Evolutionary conservation across 1,140 invertebrate species (phyloP).

Genomic region (Agrypnia vestita): DNA sequence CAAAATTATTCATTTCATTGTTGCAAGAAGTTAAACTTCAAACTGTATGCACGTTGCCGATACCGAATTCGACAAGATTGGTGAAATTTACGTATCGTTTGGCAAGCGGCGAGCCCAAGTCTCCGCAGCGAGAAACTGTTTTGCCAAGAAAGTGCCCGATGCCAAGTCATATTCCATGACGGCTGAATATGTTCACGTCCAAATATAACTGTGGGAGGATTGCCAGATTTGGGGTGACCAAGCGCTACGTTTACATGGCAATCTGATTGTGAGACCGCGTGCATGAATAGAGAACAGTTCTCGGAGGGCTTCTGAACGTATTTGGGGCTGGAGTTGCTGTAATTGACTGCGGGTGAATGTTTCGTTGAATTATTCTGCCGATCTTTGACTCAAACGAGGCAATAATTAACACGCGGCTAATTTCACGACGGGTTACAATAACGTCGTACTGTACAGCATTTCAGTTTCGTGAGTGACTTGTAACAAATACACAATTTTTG

Average conservation of each 20-base stretch:
- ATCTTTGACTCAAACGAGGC: background rate
- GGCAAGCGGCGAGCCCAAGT: background rate
- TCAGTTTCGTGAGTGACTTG: too few species aligned
- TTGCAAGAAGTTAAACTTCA: background rate
- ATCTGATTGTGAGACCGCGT: constrained; percentile 6
- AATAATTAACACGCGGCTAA: background rate
- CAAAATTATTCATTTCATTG: too few species aligned
- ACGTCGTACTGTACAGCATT: too few species aligned
- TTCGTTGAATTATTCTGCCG: background rate
- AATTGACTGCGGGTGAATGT: background rate
- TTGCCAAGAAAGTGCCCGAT: constrained; percentile 17
- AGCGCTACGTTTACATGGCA: constrained; percentile 1
- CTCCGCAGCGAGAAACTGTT: constrained; percentile 9
- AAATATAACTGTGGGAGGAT: constrained; percentile 16
- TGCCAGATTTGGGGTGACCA: background rate
- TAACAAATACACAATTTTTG: too few species aligned
- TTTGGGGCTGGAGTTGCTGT: background rate
- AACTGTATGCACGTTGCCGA: background rate
- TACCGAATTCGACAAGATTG: background rate
- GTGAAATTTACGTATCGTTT: constrained; percentile 15
- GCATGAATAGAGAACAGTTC: background rate
- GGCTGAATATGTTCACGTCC: constrained; percentile 27
- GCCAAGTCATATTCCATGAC: constrained; percentile 26
- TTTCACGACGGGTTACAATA: too few species aligned
- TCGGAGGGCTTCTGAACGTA: background rate